phyloP scores from a whole-genome alignment of 2,888 invertebrate species.

The Drosophila mayaguana region DNA sequence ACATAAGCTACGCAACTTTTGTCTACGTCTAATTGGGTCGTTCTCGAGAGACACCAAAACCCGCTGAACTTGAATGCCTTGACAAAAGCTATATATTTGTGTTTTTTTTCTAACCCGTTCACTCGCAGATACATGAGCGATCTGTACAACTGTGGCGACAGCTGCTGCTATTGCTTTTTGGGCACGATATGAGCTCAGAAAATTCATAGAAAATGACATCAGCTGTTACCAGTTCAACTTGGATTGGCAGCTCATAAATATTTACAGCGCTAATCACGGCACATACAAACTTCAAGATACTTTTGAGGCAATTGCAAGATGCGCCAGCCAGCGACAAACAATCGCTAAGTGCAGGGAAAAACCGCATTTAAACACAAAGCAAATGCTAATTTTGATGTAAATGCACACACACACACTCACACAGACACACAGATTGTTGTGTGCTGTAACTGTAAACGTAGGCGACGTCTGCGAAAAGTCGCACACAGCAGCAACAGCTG shows the following conservation, averaged over 20 bases:
- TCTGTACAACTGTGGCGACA: conserved; percentile 1
- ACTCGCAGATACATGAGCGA: conserved; percentile 21
- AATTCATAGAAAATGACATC: conserved; percentile 47
- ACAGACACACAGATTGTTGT: background rate
- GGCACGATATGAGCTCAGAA: conserved; percentile 68
- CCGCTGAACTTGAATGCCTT: conserved; percentile 64
- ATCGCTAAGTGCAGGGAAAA: conserved; percentile 20
- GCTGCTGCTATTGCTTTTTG: conserved; percentile 13
- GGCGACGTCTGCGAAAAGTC: conserved; percentile 59
- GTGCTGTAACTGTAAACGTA: conserved; percentile 52
- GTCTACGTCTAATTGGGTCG: conserved; percentile 62
- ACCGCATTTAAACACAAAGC: conserved; percentile 68
- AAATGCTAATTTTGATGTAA: conserved; percentile 68
- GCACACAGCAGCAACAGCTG: conserved; percentile 50
- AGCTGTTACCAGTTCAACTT: conserved; percentile 72
- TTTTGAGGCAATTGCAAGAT: conserved; percentile 34
- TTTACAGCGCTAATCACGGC: conserved; percentile 58
- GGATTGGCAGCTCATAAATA: conserved; percentile 74
- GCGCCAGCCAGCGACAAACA: conserved; percentile 17
- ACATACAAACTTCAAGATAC: conserved; percentile 41
- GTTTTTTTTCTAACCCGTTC: conserved; percentile 17
- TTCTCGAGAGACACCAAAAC: conserved; percentile 30
- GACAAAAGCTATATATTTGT: conserved; percentile 36
- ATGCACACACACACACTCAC: conserved; percentile 13
- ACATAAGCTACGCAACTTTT: conserved; percentile 14